A percentile compares a stretch with the other conserved stretches of the same genome.
These are phyloP conservation scores for Temnothorax ravouxi DNA, from an alignment of 2,888 invertebrate species.

Conservation along the genomic window DNA sequence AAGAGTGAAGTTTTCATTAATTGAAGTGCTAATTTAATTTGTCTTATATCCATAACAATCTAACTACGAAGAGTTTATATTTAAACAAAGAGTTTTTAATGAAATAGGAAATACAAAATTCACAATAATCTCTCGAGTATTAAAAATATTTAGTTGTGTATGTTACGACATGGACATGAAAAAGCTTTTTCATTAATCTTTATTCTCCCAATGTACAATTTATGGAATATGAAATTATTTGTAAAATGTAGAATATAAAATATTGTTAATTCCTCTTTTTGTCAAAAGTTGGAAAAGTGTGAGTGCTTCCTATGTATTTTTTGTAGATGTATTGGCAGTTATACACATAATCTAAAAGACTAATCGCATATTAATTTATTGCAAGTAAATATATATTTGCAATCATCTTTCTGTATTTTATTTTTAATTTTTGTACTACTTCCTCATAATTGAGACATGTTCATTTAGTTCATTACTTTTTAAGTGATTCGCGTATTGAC, in stretches of 20 bases:
- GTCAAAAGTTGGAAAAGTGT: not conserved
- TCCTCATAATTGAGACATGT: not conserved
- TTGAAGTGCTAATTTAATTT: not conserved
- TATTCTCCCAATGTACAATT: not conserved
- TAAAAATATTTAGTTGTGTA: not conserved
- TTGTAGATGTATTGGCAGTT: not conserved
- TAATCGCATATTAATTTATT: not conserved
- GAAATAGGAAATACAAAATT: not conserved
- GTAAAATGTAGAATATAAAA: not conserved
- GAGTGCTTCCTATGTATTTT: not conserved
- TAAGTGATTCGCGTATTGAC: not conserved
- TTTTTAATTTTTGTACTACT: not conserved
- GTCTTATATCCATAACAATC: not conserved
- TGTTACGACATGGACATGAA: not conserved
- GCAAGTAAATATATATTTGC: not conserved
- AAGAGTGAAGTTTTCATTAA: slow-evolving; percentile 7
- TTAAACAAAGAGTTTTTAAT: slow-evolving; percentile 20
- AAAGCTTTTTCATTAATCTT: not conserved
- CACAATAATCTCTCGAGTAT: not conserved
- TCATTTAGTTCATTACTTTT: not conserved
- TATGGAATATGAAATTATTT: not conserved
- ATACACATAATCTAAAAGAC: not conserved
- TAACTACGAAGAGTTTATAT: not conserved
- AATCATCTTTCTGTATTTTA: not conserved
- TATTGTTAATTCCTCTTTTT: not conserved